These are phyloP conservation scores for Anoplolepis gracilipes DNA, from an alignment of 1,140 invertebrate species.

Conservation along the genomic window DNA sequence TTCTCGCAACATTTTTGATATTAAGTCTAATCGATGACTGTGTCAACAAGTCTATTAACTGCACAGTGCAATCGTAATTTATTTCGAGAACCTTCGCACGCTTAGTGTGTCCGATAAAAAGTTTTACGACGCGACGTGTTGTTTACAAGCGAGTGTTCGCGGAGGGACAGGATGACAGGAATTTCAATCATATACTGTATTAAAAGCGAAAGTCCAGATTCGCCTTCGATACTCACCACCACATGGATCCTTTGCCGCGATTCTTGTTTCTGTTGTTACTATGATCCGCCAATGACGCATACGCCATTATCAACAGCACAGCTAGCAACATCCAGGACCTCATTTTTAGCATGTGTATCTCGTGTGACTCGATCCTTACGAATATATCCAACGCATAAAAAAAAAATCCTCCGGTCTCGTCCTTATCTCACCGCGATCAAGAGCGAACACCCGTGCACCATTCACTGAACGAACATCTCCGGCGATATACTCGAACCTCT, in stretches of 20 bases:
- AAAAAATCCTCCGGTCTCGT: constrained; percentile 29
- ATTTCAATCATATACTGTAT: background rate
- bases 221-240: constrained; percentile 84
- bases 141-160: constrained; percentile 26
- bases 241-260: constrained; percentile 87
- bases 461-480: constrained; percentile 71
- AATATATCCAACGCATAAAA: background rate
- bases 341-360: constrained; percentile 73
- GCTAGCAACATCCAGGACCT: constrained; percentile 81
- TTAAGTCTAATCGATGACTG: constrained; percentile 18
- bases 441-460: constrained; percentile 60
- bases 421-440: constrained; percentile 6
- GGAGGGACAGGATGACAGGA: background rate
- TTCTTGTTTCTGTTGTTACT: constrained; percentile 86
- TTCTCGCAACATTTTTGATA: background rate
- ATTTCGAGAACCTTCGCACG: constrained; percentile 32
- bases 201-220: background rate
- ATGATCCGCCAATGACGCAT: constrained; percentile 78
- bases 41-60: constrained; percentile 50
- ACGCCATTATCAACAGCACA: constrained; percentile 77
- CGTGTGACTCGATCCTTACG: constrained; percentile 11
- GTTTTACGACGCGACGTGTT: constrained; percentile 29
- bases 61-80: constrained; percentile 29
- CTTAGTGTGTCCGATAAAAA: constrained; percentile 34
- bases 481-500: constrained; percentile 38